A percentile compares a stretch with the other conserved stretches of the same genome.
Conservation (phyloP, 30 jellyfish, hydroid and myxozoan genomes). For the Turritopsis rubra region DNA sequence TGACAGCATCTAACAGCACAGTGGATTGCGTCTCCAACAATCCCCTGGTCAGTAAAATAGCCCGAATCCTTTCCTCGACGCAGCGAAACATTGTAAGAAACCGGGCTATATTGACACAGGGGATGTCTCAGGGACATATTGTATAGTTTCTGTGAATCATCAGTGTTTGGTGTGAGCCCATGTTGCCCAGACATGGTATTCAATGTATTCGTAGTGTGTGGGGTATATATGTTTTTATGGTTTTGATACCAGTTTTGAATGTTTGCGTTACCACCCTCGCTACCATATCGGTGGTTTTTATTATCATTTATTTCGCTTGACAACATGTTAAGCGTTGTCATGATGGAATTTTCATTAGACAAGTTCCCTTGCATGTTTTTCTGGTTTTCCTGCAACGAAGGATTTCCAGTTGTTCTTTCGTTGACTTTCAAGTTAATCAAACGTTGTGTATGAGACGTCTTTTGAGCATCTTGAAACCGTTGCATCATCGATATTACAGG, state of each 20-base stretch:
- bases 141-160: slow-evolving; percentile 9
- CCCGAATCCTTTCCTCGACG: slow-evolving; percentile 99
- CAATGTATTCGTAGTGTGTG: slow-evolving; percentile 5
- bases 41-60: slow-evolving; percentile 94
- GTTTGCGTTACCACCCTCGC: neutral
- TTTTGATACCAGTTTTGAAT: neutral
- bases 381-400: neutral
- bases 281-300: neutral
- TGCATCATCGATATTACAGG: slow-evolving; percentile 6
- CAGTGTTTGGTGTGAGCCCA: slow-evolving; percentile 16
- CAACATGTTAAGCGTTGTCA: neutral
- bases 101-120: slow-evolving; percentile 99
- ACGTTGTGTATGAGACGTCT: neutral
- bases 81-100: slow-evolving; percentile 99
- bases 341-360: neutral
- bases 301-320: neutral
- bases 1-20: slow-evolving; percentile 84
- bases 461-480: neutral
- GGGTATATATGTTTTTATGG: neutral
- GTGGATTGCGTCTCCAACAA: slow-evolving; percentile 51
- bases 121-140: slow-evolving; percentile 47
- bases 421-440: neutral
- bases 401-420: neutral
- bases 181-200: slow-evolving; percentile 47
- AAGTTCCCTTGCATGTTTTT: neutral